Percentiles rank a stretch among this genome's conserved stretches.
Evolutionary conservation across 1,140 invertebrate species (phyloP).

Genomic region (Dolichoris vasculosae): DNA sequence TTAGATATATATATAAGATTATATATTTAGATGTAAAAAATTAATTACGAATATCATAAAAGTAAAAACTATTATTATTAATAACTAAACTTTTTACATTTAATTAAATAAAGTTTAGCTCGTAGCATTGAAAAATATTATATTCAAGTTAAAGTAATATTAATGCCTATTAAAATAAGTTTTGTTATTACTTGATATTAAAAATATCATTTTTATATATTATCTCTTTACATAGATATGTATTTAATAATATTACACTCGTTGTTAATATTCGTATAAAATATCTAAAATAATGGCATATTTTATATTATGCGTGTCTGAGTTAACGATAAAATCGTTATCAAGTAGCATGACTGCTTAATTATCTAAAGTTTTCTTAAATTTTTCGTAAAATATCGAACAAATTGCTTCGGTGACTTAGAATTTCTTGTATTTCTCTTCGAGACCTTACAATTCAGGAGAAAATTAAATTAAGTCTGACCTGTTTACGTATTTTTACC

Average conservation of each 20-base stretch:
- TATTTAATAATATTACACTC: constrained; percentile 28
- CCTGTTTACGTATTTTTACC: constrained; percentile 9
- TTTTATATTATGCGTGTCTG: constrained; percentile 29
- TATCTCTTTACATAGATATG: constrained; percentile 11
- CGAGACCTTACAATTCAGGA: not conserved
- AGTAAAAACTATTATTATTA: not conserved
- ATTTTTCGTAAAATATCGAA: not conserved
- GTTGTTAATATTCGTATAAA: constrained; percentile 44
- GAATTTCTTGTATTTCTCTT: constrained; percentile 14
- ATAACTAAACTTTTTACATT: constrained; percentile 4
- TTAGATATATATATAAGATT: no score
- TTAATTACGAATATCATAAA: not conserved
- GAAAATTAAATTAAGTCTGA: constrained; percentile 41
- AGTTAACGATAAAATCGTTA: constrained; percentile 42
- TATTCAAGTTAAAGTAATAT: not conserved
- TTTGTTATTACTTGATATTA: constrained; percentile 29
- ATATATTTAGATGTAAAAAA: not conserved
- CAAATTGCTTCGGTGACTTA: not conserved
- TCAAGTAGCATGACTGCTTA: not conserved
- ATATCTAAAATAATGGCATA: constrained; percentile 45
- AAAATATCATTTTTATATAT: constrained; percentile 11
- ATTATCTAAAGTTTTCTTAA: not conserved
- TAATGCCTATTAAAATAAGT: not conserved
- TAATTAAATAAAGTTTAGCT: not conserved
- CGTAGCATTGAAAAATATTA: constrained; percentile 23